Percentiles rank a stretch among this genome's conserved stretches.
Conservation (phyloP, 1,140 invertebrate genomes). For the Armadillidium nasatum region DNA sequence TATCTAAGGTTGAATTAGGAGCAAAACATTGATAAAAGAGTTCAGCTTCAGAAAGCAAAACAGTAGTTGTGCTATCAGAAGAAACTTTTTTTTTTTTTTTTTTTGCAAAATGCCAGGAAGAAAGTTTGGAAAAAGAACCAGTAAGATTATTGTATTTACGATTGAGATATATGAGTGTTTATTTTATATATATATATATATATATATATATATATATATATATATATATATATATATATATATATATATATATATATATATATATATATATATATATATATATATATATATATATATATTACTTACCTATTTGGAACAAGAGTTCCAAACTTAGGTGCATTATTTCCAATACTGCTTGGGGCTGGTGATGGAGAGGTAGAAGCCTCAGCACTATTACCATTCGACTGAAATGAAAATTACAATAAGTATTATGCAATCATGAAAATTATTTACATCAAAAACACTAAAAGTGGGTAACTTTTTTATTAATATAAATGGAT, state of each 20-base stretch:
- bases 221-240: neutral
- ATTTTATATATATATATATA: too few relatives aligned
- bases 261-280: neutral
- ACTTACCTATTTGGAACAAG: constrained; percentile 66
- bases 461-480: too few relatives aligned
- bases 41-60: too few relatives aligned
- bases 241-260: neutral
- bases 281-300: too few relatives aligned
- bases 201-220: neutral
- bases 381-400: constrained; percentile 45
- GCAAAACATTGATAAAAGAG: too few relatives aligned
- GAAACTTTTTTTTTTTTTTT: neutral
- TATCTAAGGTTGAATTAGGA: too few relatives aligned
- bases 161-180: neutral
- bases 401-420: constrained; percentile 36
- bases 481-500: too few relatives aligned
- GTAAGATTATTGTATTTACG: neutral
- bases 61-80: neutral
- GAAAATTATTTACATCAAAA: too few relatives aligned
- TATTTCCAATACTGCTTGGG: constrained; percentile 44
- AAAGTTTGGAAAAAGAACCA: neutral
- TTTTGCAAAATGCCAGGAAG: too few relatives aligned
- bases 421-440: too few relatives aligned
- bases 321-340: constrained; percentile 57
- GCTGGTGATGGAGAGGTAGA: constrained; percentile 47